Conservation (phyloP, 2,797 vertebrate genomes). For the Chaenodraco wilsoni region DNA sequence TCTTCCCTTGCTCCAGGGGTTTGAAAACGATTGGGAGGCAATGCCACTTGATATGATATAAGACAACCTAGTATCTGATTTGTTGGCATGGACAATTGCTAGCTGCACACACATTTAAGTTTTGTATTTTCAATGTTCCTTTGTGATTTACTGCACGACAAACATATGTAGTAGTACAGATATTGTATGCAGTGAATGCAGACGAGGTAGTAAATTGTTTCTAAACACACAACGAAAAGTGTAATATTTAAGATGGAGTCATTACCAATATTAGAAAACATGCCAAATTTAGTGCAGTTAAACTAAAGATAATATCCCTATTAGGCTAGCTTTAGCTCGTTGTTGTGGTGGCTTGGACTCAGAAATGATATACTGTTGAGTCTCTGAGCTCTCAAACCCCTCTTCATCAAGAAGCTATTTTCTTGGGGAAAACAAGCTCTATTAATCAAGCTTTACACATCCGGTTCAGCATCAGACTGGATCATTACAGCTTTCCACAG, state of each 20-base stretch:
- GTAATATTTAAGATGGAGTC: not conserved
- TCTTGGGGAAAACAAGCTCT: not conserved
- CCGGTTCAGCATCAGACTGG: not conserved
- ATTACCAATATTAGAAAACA: not conserved
- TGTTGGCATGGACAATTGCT: slow-evolving; percentile 34
- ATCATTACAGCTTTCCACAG: not conserved
- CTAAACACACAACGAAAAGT: not conserved
- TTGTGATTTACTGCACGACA: slow-evolving; percentile 5
- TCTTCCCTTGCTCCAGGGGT: slow-evolving; percentile 76
- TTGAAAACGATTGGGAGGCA: slow-evolving; percentile 66
- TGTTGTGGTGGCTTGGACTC: not conserved
- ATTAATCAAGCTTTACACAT: not conserved
- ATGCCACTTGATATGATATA: slow-evolving; percentile 64
- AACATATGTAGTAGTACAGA: not conserved
- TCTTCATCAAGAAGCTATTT: not conserved
- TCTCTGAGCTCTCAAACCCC: not conserved
- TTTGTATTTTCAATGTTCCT: slow-evolving; percentile 27
- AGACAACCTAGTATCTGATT: slow-evolving; percentile 53
- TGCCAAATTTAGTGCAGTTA: accelerated
- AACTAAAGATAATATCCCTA: not conserved
- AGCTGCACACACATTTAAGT: slow-evolving; percentile 30
- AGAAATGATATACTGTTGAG: not conserved
- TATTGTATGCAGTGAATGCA: slow-evolving; percentile 5
- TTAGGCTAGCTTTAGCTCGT: not conserved
- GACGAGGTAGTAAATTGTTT: slow-evolving; percentile 2